These are phyloP conservation scores for Orthosia incerta DNA, from an alignment of 2,888 invertebrate species.

Conservation along the genomic window DNA sequence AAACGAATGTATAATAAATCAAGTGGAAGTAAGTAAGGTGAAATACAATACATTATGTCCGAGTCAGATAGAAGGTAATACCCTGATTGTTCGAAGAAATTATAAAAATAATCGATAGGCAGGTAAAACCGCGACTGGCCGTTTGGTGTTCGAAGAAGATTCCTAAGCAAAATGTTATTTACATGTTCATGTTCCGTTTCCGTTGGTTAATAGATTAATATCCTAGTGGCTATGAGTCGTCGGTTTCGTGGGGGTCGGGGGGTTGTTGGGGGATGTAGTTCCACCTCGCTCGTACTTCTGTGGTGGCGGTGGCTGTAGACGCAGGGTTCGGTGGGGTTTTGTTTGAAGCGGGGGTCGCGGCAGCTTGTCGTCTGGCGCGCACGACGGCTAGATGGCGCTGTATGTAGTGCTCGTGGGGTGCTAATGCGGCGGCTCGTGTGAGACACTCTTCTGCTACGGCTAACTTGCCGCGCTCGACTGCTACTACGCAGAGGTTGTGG, in stretches of 20 bases:
- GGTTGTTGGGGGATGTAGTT: constrained; percentile 90
- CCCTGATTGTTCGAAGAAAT: constrained; percentile 72
- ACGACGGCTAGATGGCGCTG: constrained; percentile 97
- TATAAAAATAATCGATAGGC: constrained; percentile 68
- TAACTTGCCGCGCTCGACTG: constrained; percentile 97
- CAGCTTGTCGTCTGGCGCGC: constrained; percentile 86
- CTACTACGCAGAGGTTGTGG: constrained; percentile 99
- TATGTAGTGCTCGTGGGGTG: constrained; percentile 98
- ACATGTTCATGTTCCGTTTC: constrained; percentile 59
- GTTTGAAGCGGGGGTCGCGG: constrained; percentile 59
- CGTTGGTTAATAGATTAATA: constrained; percentile 44
- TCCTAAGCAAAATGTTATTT: constrained; percentile 66
- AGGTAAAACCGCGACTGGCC: constrained; percentile 65
- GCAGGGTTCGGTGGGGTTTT: constrained; percentile 60
- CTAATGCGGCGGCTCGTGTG: constrained; percentile 94
- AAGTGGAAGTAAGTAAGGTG: constrained; percentile 53
- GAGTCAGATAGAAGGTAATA: constrained; percentile 67
- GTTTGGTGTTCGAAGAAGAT: constrained; percentile 67
- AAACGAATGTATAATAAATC: constrained; percentile 50
- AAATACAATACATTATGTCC: constrained; percentile 58
- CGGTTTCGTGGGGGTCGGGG: constrained; percentile 86
- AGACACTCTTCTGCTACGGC: constrained; percentile 96
- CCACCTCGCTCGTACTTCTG: constrained; percentile 87
- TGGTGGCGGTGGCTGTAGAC: constrained; percentile 64
- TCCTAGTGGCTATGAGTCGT: constrained; percentile 79